A percentile compares a stretch with the other conserved stretches of the same genome.
These are phyloP conservation scores for Prunella himalayana DNA, from an alignment of 2,113 vertebrate species.

Conservation along the genomic window DNA sequence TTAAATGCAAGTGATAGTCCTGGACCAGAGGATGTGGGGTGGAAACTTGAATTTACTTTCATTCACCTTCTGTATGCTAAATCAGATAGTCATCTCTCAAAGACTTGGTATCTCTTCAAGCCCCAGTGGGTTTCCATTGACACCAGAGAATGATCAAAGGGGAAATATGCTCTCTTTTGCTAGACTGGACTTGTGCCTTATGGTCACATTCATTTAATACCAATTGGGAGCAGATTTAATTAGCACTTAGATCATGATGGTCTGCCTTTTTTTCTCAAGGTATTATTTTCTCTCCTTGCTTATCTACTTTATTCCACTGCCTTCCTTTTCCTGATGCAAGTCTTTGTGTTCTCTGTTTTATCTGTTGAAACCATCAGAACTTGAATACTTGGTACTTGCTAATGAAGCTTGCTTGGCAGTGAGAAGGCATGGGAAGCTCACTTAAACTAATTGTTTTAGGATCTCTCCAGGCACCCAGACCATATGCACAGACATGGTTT, in stretches of 20 bases:
- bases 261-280: background rate
- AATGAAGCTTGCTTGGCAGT: background rate
- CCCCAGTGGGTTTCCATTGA: background rate
- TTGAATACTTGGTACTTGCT: background rate
- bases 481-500: background rate
- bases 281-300: background rate
- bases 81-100: slow-evolving; percentile 3
- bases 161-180: background rate
- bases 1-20: background rate
- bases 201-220: background rate
- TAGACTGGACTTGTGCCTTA: background rate
- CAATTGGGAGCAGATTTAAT: background rate
- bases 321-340: background rate
- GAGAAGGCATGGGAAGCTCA: background rate
- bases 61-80: background rate
- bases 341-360: background rate
- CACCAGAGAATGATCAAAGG: background rate
- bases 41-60: background rate
- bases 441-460: background rate
- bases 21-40: background rate
- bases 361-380: background rate
- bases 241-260: background rate
- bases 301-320: background rate
- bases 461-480: background rate
- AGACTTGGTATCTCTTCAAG: background rate